A percentile compares a stretch with the other conserved stretches of the same genome.
phyloP scores from a whole-genome alignment of 2,797 vertebrate species.

The Acanthornis magna region DNA sequence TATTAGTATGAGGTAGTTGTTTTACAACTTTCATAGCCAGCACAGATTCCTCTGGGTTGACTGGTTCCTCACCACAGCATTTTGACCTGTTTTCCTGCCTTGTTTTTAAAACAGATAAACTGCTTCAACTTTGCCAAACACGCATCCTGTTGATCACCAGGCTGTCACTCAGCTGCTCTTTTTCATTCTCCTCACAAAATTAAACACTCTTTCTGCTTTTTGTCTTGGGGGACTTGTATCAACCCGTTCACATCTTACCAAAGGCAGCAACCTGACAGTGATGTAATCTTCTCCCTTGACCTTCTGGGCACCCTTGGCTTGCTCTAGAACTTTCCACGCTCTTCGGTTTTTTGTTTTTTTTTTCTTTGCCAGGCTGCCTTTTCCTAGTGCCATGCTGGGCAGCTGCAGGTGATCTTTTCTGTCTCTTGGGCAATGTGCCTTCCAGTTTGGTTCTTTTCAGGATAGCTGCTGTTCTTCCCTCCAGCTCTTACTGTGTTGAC shows the following conservation, averaged over 20 bases:
- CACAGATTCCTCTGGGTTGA: background rate
- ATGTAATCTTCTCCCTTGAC: background rate
- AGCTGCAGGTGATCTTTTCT: background rate
- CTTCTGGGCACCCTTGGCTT: background rate
- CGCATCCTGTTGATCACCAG: background rate
- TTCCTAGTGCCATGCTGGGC: background rate
- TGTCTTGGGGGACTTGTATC: background rate
- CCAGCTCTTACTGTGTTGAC: background rate
- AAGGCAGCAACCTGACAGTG: background rate
- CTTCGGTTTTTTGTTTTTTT: too few species aligned
- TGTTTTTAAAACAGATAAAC: background rate
- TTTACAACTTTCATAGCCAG: background rate
- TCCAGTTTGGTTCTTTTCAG: background rate
- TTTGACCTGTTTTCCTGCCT: background rate
- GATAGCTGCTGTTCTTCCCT: background rate
- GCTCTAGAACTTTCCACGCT: fast-evolving
- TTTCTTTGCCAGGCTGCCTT: background rate
- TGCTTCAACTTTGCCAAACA: background rate
- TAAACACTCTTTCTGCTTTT: background rate
- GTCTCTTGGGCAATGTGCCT: background rate
- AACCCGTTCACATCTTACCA: background rate
- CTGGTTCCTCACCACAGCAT: background rate
- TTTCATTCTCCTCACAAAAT: background rate
- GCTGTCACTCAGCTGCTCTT: background rate
- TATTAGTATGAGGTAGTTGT: background rate